A percentile compares a stretch with the other conserved stretches of the same genome.
Conservation (phyloP, 2,113 vertebrate genomes). For the Litocranius walleri region DNA sequence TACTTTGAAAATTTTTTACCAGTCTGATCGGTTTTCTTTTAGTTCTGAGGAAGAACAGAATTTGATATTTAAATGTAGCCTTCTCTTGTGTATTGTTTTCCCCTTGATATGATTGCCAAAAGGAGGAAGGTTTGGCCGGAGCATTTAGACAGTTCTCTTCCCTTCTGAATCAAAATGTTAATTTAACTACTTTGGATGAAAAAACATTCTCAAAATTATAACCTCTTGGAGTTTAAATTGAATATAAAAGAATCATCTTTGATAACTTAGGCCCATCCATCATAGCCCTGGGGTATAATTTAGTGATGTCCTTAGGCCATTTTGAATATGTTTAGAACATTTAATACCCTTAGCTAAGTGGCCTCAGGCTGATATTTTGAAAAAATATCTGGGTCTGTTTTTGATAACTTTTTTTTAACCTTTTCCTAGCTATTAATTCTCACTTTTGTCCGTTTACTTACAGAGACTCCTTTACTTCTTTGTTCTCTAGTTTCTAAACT, state of each 20-base stretch:
- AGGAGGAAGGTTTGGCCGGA: background rate
- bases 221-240: conserved; percentile 29
- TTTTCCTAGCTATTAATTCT: background rate
- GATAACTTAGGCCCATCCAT: background rate
- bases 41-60: conserved; percentile 6
- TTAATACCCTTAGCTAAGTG: background rate
- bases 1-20: conserved; percentile 18
- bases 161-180: background rate
- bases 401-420: background rate
- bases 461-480: background rate
- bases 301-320: conserved; percentile 8
- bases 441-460: background rate
- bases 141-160: background rate
- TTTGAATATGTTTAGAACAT: background rate
- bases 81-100: conserved; percentile 10
- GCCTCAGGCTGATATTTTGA: conserved; percentile 11
- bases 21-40: background rate
- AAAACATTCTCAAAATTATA: conserved; percentile 14
- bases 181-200: conserved; percentile 15
- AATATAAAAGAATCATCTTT: conserved; percentile 14
- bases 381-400: background rate
- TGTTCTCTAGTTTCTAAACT: background rate
- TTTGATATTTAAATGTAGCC: background rate
- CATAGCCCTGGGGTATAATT: background rate
- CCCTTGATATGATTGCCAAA: background rate